Evolutionary conservation across 2,797 vertebrate genomes (phyloP), one percentile per base, ranked within the genome.

Genomic region (Xiphorhynchus erythropygius): DNA sequence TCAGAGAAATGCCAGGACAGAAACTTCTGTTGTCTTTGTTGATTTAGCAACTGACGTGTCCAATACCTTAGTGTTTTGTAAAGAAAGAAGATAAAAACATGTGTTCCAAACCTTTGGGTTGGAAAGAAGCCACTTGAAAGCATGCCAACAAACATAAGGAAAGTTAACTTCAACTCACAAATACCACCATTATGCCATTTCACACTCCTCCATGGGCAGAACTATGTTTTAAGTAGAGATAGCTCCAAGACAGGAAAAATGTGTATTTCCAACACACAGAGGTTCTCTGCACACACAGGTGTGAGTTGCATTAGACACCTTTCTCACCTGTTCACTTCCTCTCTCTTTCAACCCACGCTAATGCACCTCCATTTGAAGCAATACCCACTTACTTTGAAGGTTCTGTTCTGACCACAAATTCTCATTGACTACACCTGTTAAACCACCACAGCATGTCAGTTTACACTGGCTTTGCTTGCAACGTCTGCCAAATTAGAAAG

Each of bases 71-170:
- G 68, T 18, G 5, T 94, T 97, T 90, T 91, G 59, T 93, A 91
- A 97, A 91, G 79, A 95, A 91, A 81, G 32, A 92, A 60, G 28
- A 56, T 6, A 82, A 87, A 84, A 87, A 64, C 0, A 0, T 25
- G 42, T 44, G 39, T 89, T 97, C 77, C 95, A 96, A 75, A 52
- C 87, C 64, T 84, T 68, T 1, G 0, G 7, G 30, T 33, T 97
- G 97, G 97, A 96, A 95, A 82, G 56, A 76, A 71, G 60, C 32
- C 28, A 53, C 70, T 14, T 17, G 46, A 91, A 91, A 94, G 64
- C 27, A n/a, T 0, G 63, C 93, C 97, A 97, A 95, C 7, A 24
- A 95, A 97, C 97, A 94, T 24, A 97, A 64, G 77, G 89, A 96
- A 91, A 74, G 60, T 73, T 83, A 95, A 94, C 71, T 56, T 86